Evolutionary conservation across 1,140 invertebrate species (phyloP).

Genomic region (Bombus difficillimus): DNA sequence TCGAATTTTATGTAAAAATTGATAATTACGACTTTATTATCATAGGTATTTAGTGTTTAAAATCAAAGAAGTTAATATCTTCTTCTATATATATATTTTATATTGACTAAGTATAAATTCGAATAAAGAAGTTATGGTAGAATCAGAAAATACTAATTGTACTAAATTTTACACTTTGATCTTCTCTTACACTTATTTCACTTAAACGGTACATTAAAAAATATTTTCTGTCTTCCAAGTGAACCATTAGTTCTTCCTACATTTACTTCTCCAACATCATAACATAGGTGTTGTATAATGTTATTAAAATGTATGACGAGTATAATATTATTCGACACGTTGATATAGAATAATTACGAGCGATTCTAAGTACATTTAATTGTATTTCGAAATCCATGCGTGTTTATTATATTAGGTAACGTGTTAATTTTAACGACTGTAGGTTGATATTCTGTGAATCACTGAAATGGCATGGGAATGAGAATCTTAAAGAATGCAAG

Average conservation of each 20-base stretch:
- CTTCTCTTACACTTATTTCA: too few relatives aligned
- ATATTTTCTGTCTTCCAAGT: neutral
- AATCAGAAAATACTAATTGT: too few relatives aligned
- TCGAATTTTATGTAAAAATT: too few relatives aligned
- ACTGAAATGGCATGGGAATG: conserved; percentile 46
- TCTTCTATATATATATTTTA: too few relatives aligned
- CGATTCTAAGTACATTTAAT: too few relatives aligned
- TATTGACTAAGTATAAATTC: too few relatives aligned
- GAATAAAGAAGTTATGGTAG: too few relatives aligned
- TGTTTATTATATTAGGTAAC: neutral
- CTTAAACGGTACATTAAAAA: neutral
- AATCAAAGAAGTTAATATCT: too few relatives aligned
- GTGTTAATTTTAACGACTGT: conserved; percentile 1
- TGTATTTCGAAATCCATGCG: neutral
- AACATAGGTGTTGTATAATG: neutral
- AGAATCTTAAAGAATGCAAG: conserved; percentile 50
- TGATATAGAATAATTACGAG: neutral
- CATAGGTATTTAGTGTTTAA: too few relatives aligned
- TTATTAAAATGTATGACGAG: neutral
- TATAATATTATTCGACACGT: neutral
- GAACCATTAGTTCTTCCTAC: neutral
- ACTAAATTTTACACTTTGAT: too few relatives aligned
- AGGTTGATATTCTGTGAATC: conserved; percentile 43
- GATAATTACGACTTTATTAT: too few relatives aligned
- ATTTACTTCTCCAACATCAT: neutral